phyloP scores from a whole-genome alignment of 2,113 vertebrate species.

The Nyctereutes procyonoides region DNA sequence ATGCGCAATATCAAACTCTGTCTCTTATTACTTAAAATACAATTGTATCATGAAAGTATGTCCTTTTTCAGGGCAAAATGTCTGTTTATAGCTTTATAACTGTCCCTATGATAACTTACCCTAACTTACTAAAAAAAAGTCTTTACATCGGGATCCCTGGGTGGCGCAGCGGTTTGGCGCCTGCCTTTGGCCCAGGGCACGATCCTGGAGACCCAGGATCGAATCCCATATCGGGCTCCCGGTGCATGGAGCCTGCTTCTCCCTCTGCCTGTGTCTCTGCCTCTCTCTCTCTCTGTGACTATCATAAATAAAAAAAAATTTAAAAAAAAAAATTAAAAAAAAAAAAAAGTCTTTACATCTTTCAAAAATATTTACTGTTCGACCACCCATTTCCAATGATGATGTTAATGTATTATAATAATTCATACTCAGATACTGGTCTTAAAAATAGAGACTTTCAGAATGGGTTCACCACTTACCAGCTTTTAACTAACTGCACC shows the following conservation, averaged over 20 bases:
- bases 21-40: conserved; percentile 24
- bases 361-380: conserved; percentile 19
- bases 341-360: not conserved
- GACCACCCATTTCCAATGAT: not conserved
- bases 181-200: no score
- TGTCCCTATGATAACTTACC: not conserved
- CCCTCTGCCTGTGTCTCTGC: no score
- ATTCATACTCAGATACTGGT: not conserved
- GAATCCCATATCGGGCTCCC: no score
- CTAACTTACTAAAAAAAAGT: not conserved
- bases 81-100: conserved; percentile 32
- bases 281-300: no score
- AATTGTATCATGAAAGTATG: not conserved
- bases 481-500: conserved; percentile 94
- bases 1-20: not conserved
- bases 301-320: no score
- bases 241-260: no score
- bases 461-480: conserved; percentile 87
- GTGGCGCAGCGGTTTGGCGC: no score
- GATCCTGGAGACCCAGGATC: no score
- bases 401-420: not conserved
- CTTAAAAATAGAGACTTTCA: conserved; percentile 12
- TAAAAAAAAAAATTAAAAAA: no score
- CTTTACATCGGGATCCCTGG: no score
- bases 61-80: conserved; percentile 3